Evolutionary conservation across 2,888 invertebrate genomes (phyloP).

Genomic region (Pachymerium ferrugineum): DNA sequence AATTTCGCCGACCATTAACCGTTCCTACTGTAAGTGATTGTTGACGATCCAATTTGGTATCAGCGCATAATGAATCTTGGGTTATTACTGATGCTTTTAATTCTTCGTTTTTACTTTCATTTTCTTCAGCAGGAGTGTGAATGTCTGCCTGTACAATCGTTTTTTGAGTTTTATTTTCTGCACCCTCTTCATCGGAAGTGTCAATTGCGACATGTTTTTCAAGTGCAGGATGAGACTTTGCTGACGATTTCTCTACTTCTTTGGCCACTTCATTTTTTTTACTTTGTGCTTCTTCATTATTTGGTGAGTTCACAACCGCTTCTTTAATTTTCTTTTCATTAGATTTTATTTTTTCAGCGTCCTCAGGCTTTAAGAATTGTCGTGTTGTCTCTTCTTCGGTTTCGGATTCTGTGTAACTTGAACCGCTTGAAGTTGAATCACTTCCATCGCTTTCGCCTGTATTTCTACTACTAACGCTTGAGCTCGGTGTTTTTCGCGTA

Average conservation of each 20-base stretch:
- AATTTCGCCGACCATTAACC: neutral
- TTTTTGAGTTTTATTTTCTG: neutral
- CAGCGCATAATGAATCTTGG: neutral
- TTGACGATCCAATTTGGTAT: neutral
- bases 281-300: neutral
- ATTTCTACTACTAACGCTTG: neutral
- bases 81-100: neutral
- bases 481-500: neutral
- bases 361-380: slow-evolving; percentile 7
- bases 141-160: neutral
- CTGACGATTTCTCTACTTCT: neutral
- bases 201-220: slow-evolving; percentile 1
- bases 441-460: neutral
- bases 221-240: neutral
- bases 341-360: neutral
- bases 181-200: slow-evolving; percentile 28
- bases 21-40: neutral
- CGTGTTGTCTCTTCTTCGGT: neutral
- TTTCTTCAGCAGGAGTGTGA: neutral
- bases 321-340: neutral
- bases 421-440: neutral
- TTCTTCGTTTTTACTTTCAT: neutral
- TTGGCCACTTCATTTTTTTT: neutral
- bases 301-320: neutral
- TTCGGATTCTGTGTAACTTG: neutral